A percentile compares a stretch with the other conserved stretches of the same genome.
These are phyloP conservation scores for Notamacropus eugenii DNA, from an alignment of 2,797 vertebrate species.

Conservation along the genomic window DNA sequence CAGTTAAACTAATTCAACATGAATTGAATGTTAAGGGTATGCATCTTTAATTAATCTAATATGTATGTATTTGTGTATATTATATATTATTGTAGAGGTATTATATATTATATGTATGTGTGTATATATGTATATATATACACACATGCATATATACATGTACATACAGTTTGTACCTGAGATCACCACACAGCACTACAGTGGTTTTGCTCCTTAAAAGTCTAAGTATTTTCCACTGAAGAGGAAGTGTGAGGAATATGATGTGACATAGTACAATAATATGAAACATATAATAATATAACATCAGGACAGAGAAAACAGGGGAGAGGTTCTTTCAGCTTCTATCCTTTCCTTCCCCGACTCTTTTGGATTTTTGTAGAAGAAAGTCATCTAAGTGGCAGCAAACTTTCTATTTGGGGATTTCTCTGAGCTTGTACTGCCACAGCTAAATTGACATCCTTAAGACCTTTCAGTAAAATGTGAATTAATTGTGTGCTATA, in stretches of 20 bases:
- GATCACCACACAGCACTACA: not conserved
- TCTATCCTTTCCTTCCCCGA: not conserved
- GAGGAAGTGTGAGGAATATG: not conserved
- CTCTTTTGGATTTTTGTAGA: not conserved
- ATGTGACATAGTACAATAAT: too few relatives aligned
- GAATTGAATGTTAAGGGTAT: slow-evolving; percentile 28
- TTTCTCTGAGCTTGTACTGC: slow-evolving; percentile 14
- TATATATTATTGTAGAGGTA: not conserved
- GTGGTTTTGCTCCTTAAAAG: not conserved
- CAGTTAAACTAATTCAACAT: slow-evolving; percentile 13
- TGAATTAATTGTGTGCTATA: not conserved
- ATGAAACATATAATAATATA: not conserved
- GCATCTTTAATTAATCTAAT: slow-evolving; percentile 24
- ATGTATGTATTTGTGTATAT: not conserved
- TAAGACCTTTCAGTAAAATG: not conserved
- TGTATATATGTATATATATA: not conserved
- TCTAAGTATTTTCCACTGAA: not conserved
- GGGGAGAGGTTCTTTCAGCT: not conserved
- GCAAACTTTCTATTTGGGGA: not conserved
- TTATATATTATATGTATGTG: not conserved
- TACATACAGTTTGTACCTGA: not conserved
- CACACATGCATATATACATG: not conserved
- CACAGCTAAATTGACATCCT: not conserved
- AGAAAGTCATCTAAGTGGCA: not conserved
- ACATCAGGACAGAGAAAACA: not conserved